Evolutionary conservation across 2,888 invertebrate genomes (phyloP).

Genomic region (Agrochola lota): DNA sequence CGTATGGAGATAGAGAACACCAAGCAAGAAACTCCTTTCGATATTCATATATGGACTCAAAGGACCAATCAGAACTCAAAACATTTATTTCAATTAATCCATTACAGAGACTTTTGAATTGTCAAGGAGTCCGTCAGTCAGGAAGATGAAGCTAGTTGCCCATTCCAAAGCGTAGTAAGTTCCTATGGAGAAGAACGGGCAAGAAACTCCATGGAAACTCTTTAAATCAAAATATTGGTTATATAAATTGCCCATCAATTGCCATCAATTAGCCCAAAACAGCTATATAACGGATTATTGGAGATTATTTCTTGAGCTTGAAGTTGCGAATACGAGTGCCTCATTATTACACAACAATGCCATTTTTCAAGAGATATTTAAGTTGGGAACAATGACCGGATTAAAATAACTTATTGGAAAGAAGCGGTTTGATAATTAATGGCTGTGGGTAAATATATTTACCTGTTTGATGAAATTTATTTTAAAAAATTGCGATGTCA

Average conservation of each 20-base stretch:
- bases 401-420: slow-evolving; percentile 11
- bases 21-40: background rate
- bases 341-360: background rate
- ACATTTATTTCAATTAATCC: background rate
- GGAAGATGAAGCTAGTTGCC: background rate
- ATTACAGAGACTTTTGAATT: background rate
- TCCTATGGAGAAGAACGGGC: background rate
- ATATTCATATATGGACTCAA: background rate
- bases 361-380: slow-evolving; percentile 2
- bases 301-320: background rate
- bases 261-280: background rate
- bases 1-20: background rate
- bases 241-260: background rate
- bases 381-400: slow-evolving; percentile 18
- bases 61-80: background rate
- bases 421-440: background rate
- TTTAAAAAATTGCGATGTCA: too few relatives aligned
- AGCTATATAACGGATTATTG: background rate
- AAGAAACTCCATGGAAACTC: background rate
- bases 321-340: background rate
- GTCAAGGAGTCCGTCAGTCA: background rate
- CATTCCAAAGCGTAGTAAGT: background rate
- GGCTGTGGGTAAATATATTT: background rate
- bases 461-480: background rate
- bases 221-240: background rate